Percentiles rank a stretch among this genome's conserved stretches.
Conservation (phyloP, 2,113 vertebrate genomes). For the Tor tambroides region DNA sequence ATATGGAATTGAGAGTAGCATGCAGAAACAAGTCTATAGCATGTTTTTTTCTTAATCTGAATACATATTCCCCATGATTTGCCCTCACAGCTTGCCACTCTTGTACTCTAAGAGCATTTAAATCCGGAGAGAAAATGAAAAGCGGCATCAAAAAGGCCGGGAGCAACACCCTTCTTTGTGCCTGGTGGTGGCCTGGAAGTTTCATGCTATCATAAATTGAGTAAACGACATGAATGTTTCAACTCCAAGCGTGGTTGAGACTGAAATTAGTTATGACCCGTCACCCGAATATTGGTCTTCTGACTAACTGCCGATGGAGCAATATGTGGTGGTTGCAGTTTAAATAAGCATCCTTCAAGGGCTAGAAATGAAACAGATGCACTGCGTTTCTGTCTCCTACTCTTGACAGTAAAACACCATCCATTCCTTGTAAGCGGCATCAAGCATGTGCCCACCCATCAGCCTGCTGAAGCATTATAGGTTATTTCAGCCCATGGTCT, state of each 20-base stretch:
- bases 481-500: constrained; percentile 31
- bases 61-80: neutral
- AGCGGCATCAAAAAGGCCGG: neutral
- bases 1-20: neutral
- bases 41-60: neutral
- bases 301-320: constrained; percentile 49
- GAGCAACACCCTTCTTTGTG: neutral
- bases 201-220: constrained; percentile 42
- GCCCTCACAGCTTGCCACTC: neutral
- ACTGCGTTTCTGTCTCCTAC: constrained; percentile 4
- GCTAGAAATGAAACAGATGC: constrained; percentile 21
- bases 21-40: neutral
- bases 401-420: constrained; percentile 49
- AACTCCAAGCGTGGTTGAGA: constrained; percentile 33
- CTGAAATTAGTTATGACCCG: constrained; percentile 45
- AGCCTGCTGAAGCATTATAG: constrained; percentile 27
- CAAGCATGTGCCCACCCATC: constrained; percentile 14
- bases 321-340: constrained; percentile 43
- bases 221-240: constrained; percentile 29
- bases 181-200: neutral
- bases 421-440: constrained; percentile 35
- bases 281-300: constrained; percentile 40
- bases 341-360: constrained; percentile 50
- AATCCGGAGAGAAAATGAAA: constrained; percentile 8
- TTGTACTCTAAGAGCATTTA: neutral